A percentile compares a stretch with the other conserved stretches of the same genome.
Conservation (phyloP, 2,888 invertebrate genomes). For the Epistrophe grossulariae region DNA sequence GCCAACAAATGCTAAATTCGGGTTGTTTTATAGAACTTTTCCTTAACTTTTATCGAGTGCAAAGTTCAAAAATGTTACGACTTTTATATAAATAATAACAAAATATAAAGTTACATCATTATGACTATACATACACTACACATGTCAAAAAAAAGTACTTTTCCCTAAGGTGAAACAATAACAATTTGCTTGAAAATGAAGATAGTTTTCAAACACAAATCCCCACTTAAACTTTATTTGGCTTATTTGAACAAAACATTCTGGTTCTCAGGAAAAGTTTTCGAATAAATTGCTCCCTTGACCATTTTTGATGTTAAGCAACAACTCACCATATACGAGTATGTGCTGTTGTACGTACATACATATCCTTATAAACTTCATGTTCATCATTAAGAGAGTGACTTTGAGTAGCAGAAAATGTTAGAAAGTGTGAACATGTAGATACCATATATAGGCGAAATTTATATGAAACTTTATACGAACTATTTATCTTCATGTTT, state of each 20-base stretch:
- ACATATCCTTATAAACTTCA: background rate
- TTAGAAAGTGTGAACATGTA: constrained; percentile 9
- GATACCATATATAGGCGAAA: background rate
- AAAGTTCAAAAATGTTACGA: background rate
- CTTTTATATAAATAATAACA: background rate
- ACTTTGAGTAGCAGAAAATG: background rate
- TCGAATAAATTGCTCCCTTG: constrained; percentile 11
- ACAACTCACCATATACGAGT: background rate
- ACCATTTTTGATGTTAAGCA: constrained; percentile 17
- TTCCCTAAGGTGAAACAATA: constrained; percentile 8
- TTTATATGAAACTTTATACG: constrained; percentile 6
- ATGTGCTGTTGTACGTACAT: background rate
- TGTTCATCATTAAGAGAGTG: background rate
- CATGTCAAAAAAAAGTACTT: constrained; percentile 4
- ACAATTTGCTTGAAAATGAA: background rate
- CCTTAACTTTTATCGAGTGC: background rate
- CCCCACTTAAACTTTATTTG: constrained; percentile 21
- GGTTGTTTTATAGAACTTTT: background rate
- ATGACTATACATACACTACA: background rate
- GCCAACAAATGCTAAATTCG: background rate
- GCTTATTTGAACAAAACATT: constrained; percentile 9
- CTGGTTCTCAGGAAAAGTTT: background rate
- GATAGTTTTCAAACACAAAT: constrained; percentile 13
- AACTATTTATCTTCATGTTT: constrained; percentile 3
- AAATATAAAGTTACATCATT: background rate